phyloP scores from a whole-genome alignment of 2,113 vertebrate genomes.

The Pituophis catenifer region DNA sequence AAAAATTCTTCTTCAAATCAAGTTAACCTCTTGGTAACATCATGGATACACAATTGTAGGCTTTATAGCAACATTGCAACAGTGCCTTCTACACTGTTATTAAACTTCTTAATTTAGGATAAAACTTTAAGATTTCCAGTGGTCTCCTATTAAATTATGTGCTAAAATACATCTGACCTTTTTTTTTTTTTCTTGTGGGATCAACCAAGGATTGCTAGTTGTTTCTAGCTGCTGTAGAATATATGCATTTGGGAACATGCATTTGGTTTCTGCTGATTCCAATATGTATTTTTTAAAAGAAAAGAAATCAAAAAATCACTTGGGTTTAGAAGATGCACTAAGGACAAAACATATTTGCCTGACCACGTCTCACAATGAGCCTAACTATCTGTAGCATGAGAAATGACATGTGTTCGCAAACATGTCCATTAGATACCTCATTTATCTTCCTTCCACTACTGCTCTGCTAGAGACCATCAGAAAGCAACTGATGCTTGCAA shows the following conservation, averaged over 20 bases:
- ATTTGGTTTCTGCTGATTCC: background rate
- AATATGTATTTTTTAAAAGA: background rate
- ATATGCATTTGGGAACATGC: background rate
- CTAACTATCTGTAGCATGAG: background rate
- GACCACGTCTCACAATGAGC: background rate
- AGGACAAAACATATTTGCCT: background rate
- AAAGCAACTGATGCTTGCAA: background rate
- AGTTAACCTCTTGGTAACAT: background rate
- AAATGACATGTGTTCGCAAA: background rate
- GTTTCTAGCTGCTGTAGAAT: background rate
- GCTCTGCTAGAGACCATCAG: background rate
- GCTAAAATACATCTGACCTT: background rate
- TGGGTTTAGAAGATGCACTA: background rate
- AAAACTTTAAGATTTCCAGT: background rate
- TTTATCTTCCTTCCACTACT: background rate
- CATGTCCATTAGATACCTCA: background rate
- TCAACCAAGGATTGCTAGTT: background rate
- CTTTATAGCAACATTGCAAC: background rate
- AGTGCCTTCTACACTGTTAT: background rate
- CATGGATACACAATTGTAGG: background rate
- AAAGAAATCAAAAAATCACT: background rate
- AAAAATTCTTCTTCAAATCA: background rate
- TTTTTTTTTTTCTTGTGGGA: background rate
- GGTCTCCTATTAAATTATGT: background rate
- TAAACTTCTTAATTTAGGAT: background rate